Evolutionary conservation across 1,140 invertebrate species (phyloP).

Genomic region (Diuraphis noxia): DNA sequence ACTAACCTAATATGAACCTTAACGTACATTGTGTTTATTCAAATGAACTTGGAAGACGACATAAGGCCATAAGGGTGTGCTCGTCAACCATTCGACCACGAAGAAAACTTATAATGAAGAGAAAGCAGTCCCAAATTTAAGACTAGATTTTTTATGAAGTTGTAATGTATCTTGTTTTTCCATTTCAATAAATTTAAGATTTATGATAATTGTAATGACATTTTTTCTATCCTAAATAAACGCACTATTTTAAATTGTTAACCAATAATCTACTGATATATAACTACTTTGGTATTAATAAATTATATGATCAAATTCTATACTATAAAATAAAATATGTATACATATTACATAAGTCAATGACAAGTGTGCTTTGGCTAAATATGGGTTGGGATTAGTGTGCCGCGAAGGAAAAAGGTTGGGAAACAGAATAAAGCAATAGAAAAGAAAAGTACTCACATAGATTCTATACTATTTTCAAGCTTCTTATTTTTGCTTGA

Average conservation of each 20-base stretch:
- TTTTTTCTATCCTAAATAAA: neutral
- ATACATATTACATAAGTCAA: too few species aligned
- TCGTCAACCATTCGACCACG: neutral
- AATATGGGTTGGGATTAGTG: too few species aligned
- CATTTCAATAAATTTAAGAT: neutral
- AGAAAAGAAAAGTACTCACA: neutral
- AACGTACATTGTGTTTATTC: too few species aligned
- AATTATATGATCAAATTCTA: too few species aligned
- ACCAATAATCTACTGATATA: too few species aligned
- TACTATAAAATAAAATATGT: too few species aligned
- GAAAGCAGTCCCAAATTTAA: neutral
- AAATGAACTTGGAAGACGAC: neutral
- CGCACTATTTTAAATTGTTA: too few species aligned
- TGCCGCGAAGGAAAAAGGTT: too few species aligned
- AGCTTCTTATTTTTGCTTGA: neutral
- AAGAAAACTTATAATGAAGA: neutral
- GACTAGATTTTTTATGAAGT: neutral
- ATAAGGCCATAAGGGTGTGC: neutral
- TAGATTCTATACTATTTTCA: neutral
- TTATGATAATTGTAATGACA: neutral
- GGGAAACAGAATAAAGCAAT: too few species aligned
- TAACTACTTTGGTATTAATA: too few species aligned
- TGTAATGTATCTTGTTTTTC: conserved; percentile 38
- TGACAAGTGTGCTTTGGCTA: too few species aligned
- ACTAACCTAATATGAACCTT: too few species aligned